Base-by-base conservation (phyloP, 2,888 invertebrate genomes). In the Troides helena region DNA sequence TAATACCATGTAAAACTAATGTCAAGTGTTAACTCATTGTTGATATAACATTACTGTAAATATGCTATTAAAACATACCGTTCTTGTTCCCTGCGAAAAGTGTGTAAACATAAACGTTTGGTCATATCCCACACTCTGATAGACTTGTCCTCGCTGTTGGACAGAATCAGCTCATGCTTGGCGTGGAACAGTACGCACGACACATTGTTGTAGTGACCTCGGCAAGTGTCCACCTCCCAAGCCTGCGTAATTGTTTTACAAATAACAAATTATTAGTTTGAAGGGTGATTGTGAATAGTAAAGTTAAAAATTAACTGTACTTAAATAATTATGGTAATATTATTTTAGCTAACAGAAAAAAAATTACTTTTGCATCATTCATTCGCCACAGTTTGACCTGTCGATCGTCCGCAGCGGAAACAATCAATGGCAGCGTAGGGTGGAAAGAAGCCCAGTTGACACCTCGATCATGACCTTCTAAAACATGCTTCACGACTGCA, bases 181-280 rank as follows among this genome's bases (percentile, higher is more conserved):
- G 99, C 99, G 90, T 99, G 99, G 92, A 99, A 99, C 61, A 99
- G 89, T 0, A 97, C 98, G 83, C 99, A 99, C 0, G 99, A 99
- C 2, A 99, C 99, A 87, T 99, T 99, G 93, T 99, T 99, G 93
- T 99, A 99, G 86, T 99, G 99, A 0, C 99, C 99, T n/a, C 99
- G 95, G 80, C 99, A 99, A 0, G 99, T 98, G 89, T 99, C 99
- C 60, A 99, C 98, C 85, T 99, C 99, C 99, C 99, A 99, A 0
- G 99, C 99, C 94, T 96, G 77, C 0, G 67, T n/a, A n/a, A n/a
- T 46, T 46, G 2, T 46, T 53, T 5, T 53, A 8, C 5, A n/a
- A 53, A 53, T 53, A 53, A 53, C 53, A 18, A 2, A 53, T 6
- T n/a, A 53, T 53, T n/a, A 7, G 18, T 53, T 53, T n/a, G 18